Evolutionary conservation across 2,888 invertebrate species (phyloP).

Genomic region (Heterodera filipjevi): DNA sequence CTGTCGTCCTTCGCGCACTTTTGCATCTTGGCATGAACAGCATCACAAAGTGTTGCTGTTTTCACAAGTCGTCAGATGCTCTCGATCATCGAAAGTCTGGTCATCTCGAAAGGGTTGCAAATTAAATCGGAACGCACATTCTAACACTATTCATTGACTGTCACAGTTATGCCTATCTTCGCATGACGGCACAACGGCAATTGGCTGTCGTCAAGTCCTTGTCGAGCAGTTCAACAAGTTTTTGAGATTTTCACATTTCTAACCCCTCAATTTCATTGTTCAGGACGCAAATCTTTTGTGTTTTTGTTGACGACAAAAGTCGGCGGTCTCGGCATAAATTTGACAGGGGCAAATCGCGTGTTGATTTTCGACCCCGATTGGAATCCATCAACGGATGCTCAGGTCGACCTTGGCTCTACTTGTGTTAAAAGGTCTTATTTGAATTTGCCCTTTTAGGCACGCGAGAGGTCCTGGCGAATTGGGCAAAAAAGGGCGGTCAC

Average conservation of each 20-base stretch:
- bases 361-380: constrained; percentile 94
- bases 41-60: constrained; percentile 84
- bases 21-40: constrained; percentile 88
- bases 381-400: constrained; percentile 83
- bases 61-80: constrained; percentile 86
- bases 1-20: constrained; percentile 85
- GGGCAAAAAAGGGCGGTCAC: constrained; percentile 77
- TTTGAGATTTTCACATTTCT: not conserved
- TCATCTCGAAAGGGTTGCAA: constrained; percentile 69
- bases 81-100: constrained; percentile 79
- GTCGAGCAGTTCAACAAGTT: constrained; percentile 78
- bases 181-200: constrained; percentile 85
- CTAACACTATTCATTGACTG: not conserved
- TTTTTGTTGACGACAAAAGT: constrained; percentile 90
- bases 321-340: constrained; percentile 88
- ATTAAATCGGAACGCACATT: not conserved
- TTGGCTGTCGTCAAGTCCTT: constrained; percentile 78
- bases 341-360: constrained; percentile 87
- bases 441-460: constrained; percentile 72
- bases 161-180: constrained; percentile 76
- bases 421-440: constrained; percentile 23
- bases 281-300: constrained; percentile 77
- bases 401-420: too few species aligned
- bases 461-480: constrained; percentile 90
- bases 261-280: constrained; percentile 33